A percentile compares a stretch with the other conserved stretches of the same genome.
These are phyloP conservation scores for Nesogale talazaci DNA, from an alignment of 2,113 vertebrate species.

Conservation along the genomic window DNA sequence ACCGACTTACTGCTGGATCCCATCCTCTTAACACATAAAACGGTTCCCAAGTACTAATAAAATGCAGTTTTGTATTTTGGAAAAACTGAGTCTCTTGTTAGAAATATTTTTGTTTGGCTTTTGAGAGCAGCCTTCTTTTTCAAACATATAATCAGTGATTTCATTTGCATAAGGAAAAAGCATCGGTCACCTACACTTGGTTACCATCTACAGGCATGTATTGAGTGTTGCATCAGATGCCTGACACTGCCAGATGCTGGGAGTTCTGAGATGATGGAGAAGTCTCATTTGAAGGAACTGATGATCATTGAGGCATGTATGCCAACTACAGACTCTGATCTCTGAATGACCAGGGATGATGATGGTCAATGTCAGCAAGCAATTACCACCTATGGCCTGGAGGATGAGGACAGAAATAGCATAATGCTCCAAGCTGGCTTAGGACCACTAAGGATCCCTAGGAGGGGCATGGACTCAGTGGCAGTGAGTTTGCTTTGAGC, in stretches of 20 bases:
- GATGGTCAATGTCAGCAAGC: neutral
- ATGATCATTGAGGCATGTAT: neutral
- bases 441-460: too few relatives aligned
- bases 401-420: neutral
- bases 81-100: constrained; percentile 30
- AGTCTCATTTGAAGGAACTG: neutral
- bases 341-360: too few relatives aligned
- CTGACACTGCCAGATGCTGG: neutral
- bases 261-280: neutral
- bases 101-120: neutral
- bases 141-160: constrained; percentile 40
- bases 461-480: too few relatives aligned
- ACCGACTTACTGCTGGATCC: neutral
- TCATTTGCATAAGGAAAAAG: constrained; percentile 50
- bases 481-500: too few relatives aligned
- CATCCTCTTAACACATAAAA: neutral
- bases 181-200: constrained; percentile 33
- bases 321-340: too few relatives aligned
- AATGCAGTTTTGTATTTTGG: neutral
- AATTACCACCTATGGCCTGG: neutral
- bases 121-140: neutral
- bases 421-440: neutral
- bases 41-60: constrained; percentile 21
- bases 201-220: constrained; percentile 50
- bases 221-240: neutral